These are phyloP conservation scores for Andrena trimmerana DNA, from an alignment of 2,888 invertebrate genomes.

Conservation along the genomic window DNA sequence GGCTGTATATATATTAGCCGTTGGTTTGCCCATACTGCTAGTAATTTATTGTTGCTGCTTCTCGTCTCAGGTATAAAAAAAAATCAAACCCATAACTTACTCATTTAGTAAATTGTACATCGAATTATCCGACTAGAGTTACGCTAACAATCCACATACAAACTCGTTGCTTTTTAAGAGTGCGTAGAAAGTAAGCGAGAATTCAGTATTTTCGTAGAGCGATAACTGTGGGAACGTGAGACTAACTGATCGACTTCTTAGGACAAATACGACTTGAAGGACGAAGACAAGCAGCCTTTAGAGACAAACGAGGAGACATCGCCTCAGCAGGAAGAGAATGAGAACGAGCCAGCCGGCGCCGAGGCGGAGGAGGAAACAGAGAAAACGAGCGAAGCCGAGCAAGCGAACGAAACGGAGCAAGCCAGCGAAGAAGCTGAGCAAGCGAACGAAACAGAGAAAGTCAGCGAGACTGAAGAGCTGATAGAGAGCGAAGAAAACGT, in stretches of 20 bases:
- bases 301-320: slow-evolving; percentile 87
- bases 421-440: slow-evolving; percentile 51
- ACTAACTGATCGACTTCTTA: slow-evolving; percentile 26
- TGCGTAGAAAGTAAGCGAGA: background rate
- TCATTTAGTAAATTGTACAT: background rate
- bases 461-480: slow-evolving; percentile 75
- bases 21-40: slow-evolving; percentile 92
- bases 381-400: slow-evolving; percentile 73
- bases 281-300: slow-evolving; percentile 74
- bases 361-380: slow-evolving; percentile 75
- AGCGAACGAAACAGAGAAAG: slow-evolving; percentile 66
- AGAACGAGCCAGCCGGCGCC: slow-evolving; percentile 50
- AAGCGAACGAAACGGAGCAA: slow-evolving; percentile 69
- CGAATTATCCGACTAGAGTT: background rate
- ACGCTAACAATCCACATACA: background rate
- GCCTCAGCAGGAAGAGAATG: slow-evolving; percentile 70
- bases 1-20: slow-evolving; percentile 92
- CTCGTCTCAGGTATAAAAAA: slow-evolving; percentile 85
- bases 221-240: background rate
- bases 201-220: slow-evolving; percentile 29
- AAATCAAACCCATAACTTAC: background rate
- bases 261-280: slow-evolving; percentile 75
- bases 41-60: slow-evolving; percentile 94
- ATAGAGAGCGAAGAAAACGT: slow-evolving; percentile 79
- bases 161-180: background rate